A percentile compares a stretch with the other conserved stretches of the same genome.
phyloP scores from a whole-genome alignment of 2,797 vertebrate species.

The Lepidocolaptes lacrymiger region DNA sequence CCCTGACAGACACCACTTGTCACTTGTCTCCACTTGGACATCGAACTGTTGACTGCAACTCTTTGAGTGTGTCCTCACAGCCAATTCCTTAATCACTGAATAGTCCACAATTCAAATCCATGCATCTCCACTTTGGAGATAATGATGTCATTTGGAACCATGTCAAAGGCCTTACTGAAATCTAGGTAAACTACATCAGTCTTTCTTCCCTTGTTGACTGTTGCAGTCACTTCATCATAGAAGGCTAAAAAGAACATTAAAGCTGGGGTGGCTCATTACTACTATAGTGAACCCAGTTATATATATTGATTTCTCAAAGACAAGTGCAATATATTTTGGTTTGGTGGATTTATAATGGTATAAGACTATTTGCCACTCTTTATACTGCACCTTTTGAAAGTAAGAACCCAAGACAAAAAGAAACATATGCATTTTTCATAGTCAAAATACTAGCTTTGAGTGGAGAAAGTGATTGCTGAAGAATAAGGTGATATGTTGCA shows the following conservation, averaged over 20 bases:
- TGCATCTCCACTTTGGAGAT: rapidly evolving
- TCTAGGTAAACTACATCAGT: neutral
- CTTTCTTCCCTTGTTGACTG: neutral
- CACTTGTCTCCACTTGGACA: neutral
- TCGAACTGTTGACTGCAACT: neutral
- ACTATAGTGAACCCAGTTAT: neutral
- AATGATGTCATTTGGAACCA: neutral
- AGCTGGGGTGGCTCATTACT: neutral
- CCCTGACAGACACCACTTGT: neutral
- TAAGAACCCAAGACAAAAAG: neutral
- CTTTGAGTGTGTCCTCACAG: neutral
- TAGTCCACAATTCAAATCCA: neutral
- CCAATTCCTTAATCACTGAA: neutral
- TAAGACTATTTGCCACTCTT: neutral
- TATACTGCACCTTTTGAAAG: conserved; percentile 2
- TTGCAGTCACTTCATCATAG: neutral
- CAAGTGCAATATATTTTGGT: neutral
- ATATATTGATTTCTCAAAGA: neutral
- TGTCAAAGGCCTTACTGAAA: neutral
- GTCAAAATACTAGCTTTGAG: conserved; percentile 12
- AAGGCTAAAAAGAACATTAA: neutral
- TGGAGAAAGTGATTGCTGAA: neutral
- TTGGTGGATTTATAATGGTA: conserved; percentile 2
- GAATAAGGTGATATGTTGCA: neutral
- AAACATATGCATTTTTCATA: conserved; percentile 44